phyloP scores from a whole-genome alignment of 2,797 vertebrate species.

The Mallotus villosus region DNA sequence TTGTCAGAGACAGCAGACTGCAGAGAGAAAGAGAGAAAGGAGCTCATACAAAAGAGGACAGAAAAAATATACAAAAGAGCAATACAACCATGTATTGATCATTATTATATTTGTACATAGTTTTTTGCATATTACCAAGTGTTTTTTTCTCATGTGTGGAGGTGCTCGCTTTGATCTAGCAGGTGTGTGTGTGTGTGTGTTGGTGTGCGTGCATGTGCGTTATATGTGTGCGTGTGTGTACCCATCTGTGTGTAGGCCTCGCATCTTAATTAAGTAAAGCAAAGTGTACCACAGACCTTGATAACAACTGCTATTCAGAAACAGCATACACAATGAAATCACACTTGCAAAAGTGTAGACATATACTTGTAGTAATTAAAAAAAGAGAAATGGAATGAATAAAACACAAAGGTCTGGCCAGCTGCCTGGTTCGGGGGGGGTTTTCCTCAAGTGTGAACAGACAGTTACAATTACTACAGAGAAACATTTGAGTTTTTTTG shows the following conservation, averaged over 20 bases:
- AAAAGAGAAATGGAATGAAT: conserved; percentile 12
- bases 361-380: conserved; percentile 6
- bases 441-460: background rate
- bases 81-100: background rate
- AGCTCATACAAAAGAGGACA: conserved; percentile 10
- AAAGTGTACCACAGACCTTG: background rate
- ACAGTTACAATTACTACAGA: background rate
- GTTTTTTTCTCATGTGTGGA: background rate
- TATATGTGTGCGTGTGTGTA: background rate
- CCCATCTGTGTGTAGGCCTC: background rate
- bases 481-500: background rate
- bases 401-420: conserved; percentile 4
- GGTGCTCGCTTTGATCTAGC: too few species aligned
- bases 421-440: conserved; percentile 6
- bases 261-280: conserved; percentile 19
- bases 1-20: conserved; percentile 27
- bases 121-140: background rate
- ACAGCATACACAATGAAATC: conserved; percentile 29
- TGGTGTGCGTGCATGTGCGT: background rate
- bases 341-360: conserved; percentile 16
- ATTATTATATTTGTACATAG: background rate
- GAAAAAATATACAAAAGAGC: background rate
- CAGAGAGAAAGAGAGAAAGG: background rate
- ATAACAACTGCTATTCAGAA: conserved; percentile 25
- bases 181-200: conserved; percentile 2